phyloP scores from a whole-genome alignment of 1,140 invertebrate species.

The Eubasilissa regina region DNA sequence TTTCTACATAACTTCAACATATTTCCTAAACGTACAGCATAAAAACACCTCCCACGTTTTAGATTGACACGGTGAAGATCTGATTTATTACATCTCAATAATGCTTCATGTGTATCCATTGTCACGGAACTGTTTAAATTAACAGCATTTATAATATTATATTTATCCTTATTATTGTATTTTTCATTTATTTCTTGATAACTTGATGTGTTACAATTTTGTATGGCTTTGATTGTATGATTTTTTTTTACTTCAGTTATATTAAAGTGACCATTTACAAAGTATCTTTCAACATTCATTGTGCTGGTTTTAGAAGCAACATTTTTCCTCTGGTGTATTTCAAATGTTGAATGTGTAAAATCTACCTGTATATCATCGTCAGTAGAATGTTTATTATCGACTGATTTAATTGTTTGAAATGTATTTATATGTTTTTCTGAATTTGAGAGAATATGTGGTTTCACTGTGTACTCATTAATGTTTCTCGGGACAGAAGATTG shows the following conservation, averaged over 20 bases:
- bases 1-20: slow-evolving; percentile 55
- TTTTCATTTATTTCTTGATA: slow-evolving; percentile 11
- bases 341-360: slow-evolving; percentile 6
- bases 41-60: slow-evolving; percentile 55
- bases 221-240: not conserved
- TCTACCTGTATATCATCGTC: slow-evolving; percentile 18
- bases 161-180: slow-evolving; percentile 2
- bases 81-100: slow-evolving; percentile 54
- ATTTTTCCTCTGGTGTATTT: not conserved
- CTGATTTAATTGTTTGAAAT: slow-evolving; percentile 49
- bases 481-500: slow-evolving; percentile 59
- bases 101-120: slow-evolving; percentile 43
- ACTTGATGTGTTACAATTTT: slow-evolving; percentile 48
- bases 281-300: not conserved
- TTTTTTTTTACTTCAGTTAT: slow-evolving; percentile 22
- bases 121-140: slow-evolving; percentile 40
- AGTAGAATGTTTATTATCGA: slow-evolving; percentile 15
- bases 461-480: slow-evolving; percentile 54
- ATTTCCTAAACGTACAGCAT: slow-evolving; percentile 54
- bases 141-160: slow-evolving; percentile 25
- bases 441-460: slow-evolving; percentile 44
- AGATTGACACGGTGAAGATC: slow-evolving; percentile 50
- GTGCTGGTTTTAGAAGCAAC: not conserved
- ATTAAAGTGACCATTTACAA: not conserved
- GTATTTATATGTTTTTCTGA: slow-evolving; percentile 46